phyloP scores from a whole-genome alignment of 1,140 invertebrate species.

The Plectrocnemia conspersa region DNA sequence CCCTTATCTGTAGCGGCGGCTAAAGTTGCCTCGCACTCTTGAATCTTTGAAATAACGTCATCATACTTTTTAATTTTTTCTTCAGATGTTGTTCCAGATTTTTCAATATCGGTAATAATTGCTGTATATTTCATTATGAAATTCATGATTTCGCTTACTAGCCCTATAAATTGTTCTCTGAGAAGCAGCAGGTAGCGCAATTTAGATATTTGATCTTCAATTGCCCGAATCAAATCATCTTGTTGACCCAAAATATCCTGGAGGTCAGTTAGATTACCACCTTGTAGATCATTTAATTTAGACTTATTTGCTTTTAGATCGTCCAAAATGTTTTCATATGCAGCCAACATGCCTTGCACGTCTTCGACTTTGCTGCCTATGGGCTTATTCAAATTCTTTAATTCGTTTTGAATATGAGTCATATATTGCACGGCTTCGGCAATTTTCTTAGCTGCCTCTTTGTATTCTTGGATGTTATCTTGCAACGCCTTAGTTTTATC shows the following conservation, averaged over 20 bases:
- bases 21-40: constrained; percentile 82
- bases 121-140: constrained; percentile 85
- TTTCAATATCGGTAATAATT: constrained; percentile 79
- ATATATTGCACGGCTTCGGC: constrained; percentile 76
- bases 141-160: constrained; percentile 81
- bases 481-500: constrained; percentile 68
- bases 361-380: constrained; percentile 81
- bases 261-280: constrained; percentile 68
- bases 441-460: constrained; percentile 70
- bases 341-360: constrained; percentile 69
- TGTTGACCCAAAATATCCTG: constrained; percentile 74
- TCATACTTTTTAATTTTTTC: constrained; percentile 87
- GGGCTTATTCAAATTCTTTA: constrained; percentile 78
- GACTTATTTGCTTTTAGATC: constrained; percentile 76
- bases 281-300: constrained; percentile 73
- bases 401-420: constrained; percentile 72
- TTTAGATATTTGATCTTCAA: constrained; percentile 79
- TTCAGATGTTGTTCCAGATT: constrained; percentile 69
- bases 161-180: constrained; percentile 79
- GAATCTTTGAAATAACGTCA: constrained; percentile 76
- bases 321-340: constrained; percentile 74
- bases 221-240: constrained; percentile 73
- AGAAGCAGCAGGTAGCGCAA: constrained; percentile 71
- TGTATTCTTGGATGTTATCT: constrained; percentile 72
- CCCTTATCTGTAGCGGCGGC: constrained; percentile 86